phyloP scores from a whole-genome alignment of 2,888 invertebrate species.

The Drosophila anomalata region DNA sequence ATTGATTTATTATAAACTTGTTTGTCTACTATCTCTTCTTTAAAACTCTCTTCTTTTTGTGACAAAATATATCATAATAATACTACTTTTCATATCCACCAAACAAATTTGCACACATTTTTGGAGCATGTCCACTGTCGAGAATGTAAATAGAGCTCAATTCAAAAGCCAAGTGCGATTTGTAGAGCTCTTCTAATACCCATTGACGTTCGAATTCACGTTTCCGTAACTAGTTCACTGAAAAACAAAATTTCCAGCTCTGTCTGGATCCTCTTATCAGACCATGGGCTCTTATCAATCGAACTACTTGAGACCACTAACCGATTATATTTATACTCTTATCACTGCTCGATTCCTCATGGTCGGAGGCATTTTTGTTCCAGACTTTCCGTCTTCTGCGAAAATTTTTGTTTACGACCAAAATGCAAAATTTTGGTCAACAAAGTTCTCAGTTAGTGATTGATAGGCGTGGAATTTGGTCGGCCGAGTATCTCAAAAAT shows the following conservation, averaged over 20 bases:
- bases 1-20: background rate
- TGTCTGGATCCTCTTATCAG: constrained; percentile 23
- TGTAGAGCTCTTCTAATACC: constrained; percentile 10
- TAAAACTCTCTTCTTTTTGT: no score
- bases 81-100: no score
- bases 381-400: constrained; percentile 32
- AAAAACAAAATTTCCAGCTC: constrained; percentile 14
- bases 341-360: constrained; percentile 24
- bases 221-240: constrained; percentile 22
- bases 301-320: constrained; percentile 33
- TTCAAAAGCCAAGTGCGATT: constrained; percentile 5
- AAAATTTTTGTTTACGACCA: constrained; percentile 44
- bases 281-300: constrained; percentile 16
- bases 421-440: constrained; percentile 36
- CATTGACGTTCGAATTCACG: constrained; percentile 28
- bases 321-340: constrained; percentile 28
- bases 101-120: no score
- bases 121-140: background rate
- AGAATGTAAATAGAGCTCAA: constrained; percentile 3
- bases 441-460: constrained; percentile 40
- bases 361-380: constrained; percentile 4
- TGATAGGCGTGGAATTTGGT: constrained; percentile 20
- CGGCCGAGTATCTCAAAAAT: constrained; percentile 6
- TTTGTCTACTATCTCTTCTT: no score
- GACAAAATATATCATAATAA: no score